Base-by-base conservation (phyloP, 2,888 invertebrate genomes). In the Andrena fulva region DNA sequence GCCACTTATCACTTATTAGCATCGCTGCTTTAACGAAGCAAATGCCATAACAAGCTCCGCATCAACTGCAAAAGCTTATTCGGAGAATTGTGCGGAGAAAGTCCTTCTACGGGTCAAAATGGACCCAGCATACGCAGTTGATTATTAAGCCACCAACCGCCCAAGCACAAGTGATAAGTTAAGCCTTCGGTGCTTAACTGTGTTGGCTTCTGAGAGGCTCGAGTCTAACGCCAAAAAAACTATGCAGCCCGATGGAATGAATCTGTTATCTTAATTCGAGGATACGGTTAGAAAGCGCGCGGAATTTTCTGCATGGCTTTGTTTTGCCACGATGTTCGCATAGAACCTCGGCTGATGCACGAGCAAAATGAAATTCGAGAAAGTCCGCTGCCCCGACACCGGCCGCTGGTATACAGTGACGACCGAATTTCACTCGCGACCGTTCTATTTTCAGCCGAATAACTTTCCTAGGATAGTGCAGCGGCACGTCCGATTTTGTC, bases 321-420 rank as follows among this genome's bases (percentile, higher is more conserved):
- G 62, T 69, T 67, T 56, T 72, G 29, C 59, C 12, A n/a, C 16
- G n/a, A 74, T 48, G 54, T 33, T 62, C 50, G 54, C 62, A n/a
- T 10, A 52, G 31, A 64, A 60, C 24, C 24, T 56, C 31, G 68
- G 20, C 6, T n/a, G 48, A 20, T 24, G 35, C 62, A 48, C 59
- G 73, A 85, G 62, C 63, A 85, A 85, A 84, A 85, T 77, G 82
- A 84, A 84, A 83, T 83, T 79, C 74, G 84, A 79, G 84, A 82
- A 84, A 84, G 84, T 78, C 64, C 54, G 29, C 56, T 35, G 29
- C 59, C 59, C 48, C 62, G 64, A 81, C 52, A 54, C 52, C 60
- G 33, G 20, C 48, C 62, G 63, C 42, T 20, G 31, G 62, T 77
- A 59, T 76, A 80, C 71, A 80, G 29, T 48, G 74, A 48, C 81